Base-by-base conservation (phyloP, 1,140 invertebrate genomes). In the Cecropterus lyciades region DNA sequence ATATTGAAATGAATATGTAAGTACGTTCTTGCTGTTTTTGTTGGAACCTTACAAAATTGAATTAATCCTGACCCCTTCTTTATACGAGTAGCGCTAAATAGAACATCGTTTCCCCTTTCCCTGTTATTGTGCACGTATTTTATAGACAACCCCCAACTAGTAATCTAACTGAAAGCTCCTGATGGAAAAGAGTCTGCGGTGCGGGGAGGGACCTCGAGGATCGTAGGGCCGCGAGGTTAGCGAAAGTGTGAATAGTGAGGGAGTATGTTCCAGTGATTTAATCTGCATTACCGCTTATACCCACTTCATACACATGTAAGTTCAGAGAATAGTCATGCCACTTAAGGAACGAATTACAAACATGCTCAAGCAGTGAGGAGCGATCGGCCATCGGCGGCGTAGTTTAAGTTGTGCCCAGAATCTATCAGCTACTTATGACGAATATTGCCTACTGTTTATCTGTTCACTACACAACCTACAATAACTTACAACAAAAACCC, bases 321-420 rank as follows among this genome's bases (percentile, higher is more conserved):
- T 83, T 84, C 72, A 69, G 72, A 84, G 72, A 88, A 73, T 79
- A 85, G 71, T 82, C 89, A 91, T 92, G 89, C 89, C 82, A 84
- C 74, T 90, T 90, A 81, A 85, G 71, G 70, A 84, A 84, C 75
- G 62, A 72, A 75, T 73, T 87, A 90, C 86, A 88, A 84, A 84
- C 89, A 92, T 92, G 89, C 89, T 79, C 70, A 88, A 90, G 89
- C 87, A 55, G 79, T 81, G 77, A 70, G 65, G 86, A 90, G 87
- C 89, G 87, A 90, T 87, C 84, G 86, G 86, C 83, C 86, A 68
- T 80, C 77, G 73, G 77, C 75, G 56, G 67, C 69, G 51, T 67
- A 68, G 75, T 84, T 89, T 89, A 85, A 89, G 77, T 87, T 91
- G 84, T 84, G 81, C 83, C 85, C 11, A n/a, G 40, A 43, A n/a